phyloP scores from a whole-genome alignment of 2,888 invertebrate species.

The Scaptomyza cyrtandrae region DNA sequence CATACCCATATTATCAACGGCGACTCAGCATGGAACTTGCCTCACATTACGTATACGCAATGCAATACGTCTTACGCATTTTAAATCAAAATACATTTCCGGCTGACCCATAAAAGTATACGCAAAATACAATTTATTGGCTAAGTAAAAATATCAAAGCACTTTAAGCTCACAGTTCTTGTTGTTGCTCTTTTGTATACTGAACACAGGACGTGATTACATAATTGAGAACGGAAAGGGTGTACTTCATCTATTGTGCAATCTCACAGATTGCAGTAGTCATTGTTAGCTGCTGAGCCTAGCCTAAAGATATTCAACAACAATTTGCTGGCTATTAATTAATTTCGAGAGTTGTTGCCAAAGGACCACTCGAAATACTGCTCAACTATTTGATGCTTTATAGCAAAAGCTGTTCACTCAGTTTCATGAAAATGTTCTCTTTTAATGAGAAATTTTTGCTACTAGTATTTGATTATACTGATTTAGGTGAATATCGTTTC shows the following conservation, averaged over 20 bases:
- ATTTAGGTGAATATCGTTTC: background rate
- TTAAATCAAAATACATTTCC: slow-evolving; percentile 78
- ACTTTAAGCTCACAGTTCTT: slow-evolving; percentile 29
- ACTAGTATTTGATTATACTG: background rate
- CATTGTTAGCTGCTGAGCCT: background rate
- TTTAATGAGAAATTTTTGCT: background rate
- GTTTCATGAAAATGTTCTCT: background rate
- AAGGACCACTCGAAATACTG: background rate
- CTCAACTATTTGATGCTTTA: background rate
- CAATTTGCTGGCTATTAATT: background rate
- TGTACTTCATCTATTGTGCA: background rate
- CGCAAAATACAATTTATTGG: slow-evolving; percentile 68
- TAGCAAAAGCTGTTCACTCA: background rate
- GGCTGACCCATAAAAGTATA: slow-evolving; percentile 60
- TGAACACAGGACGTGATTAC: slow-evolving; percentile 10
- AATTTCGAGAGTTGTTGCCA: background rate
- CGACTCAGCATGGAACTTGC: slow-evolving; percentile 12
- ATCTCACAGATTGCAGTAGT: slow-evolving; percentile 4
- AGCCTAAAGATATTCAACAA: background rate
- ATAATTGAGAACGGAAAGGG: slow-evolving; percentile 21
- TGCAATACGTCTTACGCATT: slow-evolving; percentile 64
- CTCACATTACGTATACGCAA: slow-evolving; percentile 70
- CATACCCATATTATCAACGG: background rate
- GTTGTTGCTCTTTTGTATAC: background rate
- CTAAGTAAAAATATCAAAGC: slow-evolving; percentile 52